Conservation (phyloP, 2,113 vertebrate genomes). For the Dendropsophus ebraccatus region DNA sequence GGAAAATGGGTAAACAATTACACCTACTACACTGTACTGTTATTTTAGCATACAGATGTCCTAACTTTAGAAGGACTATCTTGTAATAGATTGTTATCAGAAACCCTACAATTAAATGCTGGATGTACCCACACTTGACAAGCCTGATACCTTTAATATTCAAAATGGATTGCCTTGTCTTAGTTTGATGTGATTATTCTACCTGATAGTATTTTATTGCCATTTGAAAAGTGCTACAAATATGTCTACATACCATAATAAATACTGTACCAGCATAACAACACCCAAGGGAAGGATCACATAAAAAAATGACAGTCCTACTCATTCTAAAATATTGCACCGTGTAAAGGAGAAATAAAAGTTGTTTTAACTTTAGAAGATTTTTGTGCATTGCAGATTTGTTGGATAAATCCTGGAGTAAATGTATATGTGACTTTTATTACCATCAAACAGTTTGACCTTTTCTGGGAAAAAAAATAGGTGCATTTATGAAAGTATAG, state of each 20-base stretch:
- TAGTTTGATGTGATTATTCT: conserved; percentile 4
- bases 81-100: no score
- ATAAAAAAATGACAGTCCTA: conserved; percentile 9
- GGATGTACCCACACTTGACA: not conserved
- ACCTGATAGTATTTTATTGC: conserved; percentile 9
- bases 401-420: not conserved
- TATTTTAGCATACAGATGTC: no score
- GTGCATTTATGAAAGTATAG: not conserved
- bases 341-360: conserved; percentile 9
- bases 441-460: not conserved
- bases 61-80: no score
- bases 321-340: conserved; percentile 7
- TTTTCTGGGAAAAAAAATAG: not conserved
- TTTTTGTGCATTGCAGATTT: not conserved
- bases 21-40: no score
- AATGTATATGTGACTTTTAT: not conserved
- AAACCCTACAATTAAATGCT: no score
- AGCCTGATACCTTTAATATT: not conserved
- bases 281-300: not conserved
- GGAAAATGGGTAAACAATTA: no score
- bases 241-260: not conserved
- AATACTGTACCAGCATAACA: not conserved
- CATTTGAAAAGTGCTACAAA: not conserved
- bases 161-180: not conserved
- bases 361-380: conserved; percentile 9